Evolutionary conservation across 2,797 vertebrate genomes (phyloP).

Genomic region (Lepilemur ruficaudatus): DNA sequence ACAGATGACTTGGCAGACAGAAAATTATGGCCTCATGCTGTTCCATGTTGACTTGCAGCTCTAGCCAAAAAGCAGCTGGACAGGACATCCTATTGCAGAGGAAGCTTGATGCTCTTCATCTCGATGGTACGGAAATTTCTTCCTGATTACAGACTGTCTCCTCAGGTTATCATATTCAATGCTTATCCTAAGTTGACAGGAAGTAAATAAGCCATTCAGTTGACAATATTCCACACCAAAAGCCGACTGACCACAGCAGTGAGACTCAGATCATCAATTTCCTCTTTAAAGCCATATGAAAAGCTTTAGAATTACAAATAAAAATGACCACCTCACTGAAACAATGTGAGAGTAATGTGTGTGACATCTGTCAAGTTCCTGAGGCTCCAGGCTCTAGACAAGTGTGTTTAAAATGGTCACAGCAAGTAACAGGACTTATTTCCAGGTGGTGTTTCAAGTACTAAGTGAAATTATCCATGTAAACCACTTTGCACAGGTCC

Average conservation of each 20-base stretch:
- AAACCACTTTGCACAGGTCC: neutral
- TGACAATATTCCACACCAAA: neutral
- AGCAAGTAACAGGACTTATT: neutral
- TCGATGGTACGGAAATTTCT: neutral
- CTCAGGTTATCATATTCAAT: neutral
- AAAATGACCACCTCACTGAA: neutral
- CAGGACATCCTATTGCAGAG: accelerated
- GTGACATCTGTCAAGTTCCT: neutral
- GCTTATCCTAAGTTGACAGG: neutral
- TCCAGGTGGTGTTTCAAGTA: neutral
- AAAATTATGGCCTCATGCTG: accelerated
- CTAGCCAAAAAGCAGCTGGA: too few species aligned
- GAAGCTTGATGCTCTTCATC: accelerated
- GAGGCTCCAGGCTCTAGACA: too few species aligned
- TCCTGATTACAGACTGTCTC: neutral
- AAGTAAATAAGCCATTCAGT: neutral
- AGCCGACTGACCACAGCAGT: neutral
- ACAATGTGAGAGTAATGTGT: neutral
- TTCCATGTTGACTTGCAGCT: accelerated
- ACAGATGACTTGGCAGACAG: accelerated
- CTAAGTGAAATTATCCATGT: neutral
- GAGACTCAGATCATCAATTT: neutral
- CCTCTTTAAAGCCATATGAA: neutral
- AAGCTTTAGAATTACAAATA: neutral
- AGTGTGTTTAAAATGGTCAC: neutral